These are phyloP conservation scores for Cecropterus lyciades DNA, from an alignment of 1,140 invertebrate species.

Conservation along the genomic window DNA sequence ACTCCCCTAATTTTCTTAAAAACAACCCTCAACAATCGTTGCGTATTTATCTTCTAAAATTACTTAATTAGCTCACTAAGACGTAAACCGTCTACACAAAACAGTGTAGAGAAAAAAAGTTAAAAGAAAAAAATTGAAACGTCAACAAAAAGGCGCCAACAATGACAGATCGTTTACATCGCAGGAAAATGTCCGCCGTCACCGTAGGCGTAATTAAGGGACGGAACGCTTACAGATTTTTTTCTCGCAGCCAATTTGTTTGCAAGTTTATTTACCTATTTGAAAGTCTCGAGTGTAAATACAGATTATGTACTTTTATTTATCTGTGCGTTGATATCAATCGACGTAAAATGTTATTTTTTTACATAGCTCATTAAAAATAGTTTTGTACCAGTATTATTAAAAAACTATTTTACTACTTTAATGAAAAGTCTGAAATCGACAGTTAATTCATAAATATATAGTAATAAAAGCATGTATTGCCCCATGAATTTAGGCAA, in stretches of 20 bases:
- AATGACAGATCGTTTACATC: constrained; percentile 79
- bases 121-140: constrained; percentile 52
- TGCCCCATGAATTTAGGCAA: no score
- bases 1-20: constrained; percentile 39
- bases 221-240: constrained; percentile 45
- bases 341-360: no score
- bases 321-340: no score
- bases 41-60: constrained; percentile 47
- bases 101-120: constrained; percentile 45
- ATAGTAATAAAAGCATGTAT: no score
- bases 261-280: constrained; percentile 27
- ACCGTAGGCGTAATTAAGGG: constrained; percentile 70
- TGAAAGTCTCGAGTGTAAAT: constrained; percentile 8
- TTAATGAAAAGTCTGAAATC: no score
- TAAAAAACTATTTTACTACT: no score
- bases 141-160: constrained; percentile 62
- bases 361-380: no score
- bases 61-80: constrained; percentile 52
- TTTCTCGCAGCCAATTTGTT: constrained; percentile 36
- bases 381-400: no score
- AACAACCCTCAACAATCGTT: constrained; percentile 30
- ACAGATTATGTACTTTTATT: constrained; percentile 9
- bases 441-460: no score
- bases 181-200: constrained; percentile 69
- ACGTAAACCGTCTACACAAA: constrained; percentile 35